A percentile compares a stretch with the other conserved stretches of the same genome.
phyloP scores from a whole-genome alignment of 2,797 vertebrate genomes.

The Danio tinwini region DNA sequence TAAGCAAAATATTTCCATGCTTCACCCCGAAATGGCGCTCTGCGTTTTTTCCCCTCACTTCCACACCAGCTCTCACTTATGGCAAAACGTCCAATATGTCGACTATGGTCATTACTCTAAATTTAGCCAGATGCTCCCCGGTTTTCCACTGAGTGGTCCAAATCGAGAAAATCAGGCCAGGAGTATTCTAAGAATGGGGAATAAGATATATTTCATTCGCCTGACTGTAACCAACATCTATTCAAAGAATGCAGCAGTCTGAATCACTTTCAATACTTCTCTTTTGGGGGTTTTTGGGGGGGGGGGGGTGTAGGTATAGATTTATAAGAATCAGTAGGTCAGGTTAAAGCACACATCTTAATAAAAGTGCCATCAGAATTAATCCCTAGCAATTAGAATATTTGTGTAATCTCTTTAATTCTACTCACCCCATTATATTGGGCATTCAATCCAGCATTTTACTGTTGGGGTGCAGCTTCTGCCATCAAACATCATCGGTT shows the following conservation, averaged over 20 bases:
- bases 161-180: constrained; percentile 66
- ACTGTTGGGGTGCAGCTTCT: no score
- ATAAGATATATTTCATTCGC: constrained; percentile 64
- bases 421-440: no score
- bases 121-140: constrained; percentile 62
- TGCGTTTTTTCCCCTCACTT: constrained; percentile 60
- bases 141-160: constrained; percentile 72
- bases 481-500: no score
- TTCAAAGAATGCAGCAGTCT: constrained; percentile 61
- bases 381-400: no score
- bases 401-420: no score
- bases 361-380: constrained; percentile 33
- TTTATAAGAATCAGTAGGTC: constrained; percentile 51
- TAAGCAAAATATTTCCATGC: constrained; percentile 64
- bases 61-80: constrained; percentile 50
- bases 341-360: constrained; percentile 26
- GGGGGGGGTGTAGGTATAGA: neutral
- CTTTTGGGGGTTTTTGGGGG: constrained; percentile 48
- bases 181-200: constrained; percentile 66
- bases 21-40: constrained; percentile 50
- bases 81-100: constrained; percentile 59
- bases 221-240: constrained; percentile 65
- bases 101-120: constrained; percentile 62
- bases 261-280: constrained; percentile 59
- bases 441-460: no score